Percentiles rank a stretch among this genome's conserved stretches.
Conservation (phyloP, 2,888 invertebrate genomes). For the Ectemnius lituratus region DNA sequence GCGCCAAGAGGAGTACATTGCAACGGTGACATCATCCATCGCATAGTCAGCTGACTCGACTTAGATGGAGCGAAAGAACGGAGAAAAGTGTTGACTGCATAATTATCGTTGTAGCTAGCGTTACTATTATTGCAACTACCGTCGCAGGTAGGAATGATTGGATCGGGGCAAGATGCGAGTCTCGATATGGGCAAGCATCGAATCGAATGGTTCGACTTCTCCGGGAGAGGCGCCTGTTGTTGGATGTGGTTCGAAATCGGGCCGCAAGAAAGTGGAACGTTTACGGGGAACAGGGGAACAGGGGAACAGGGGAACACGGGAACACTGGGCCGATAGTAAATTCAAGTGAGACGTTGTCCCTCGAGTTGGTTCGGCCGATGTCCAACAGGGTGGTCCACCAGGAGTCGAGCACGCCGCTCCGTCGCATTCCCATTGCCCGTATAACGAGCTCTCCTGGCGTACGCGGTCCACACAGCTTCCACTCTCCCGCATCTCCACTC, state of each 20-base stretch:
- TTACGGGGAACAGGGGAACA: constrained; percentile 54
- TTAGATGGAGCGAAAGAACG: constrained; percentile 77
- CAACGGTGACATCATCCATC: constrained; percentile 74
- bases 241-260: background rate
- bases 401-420: constrained; percentile 53
- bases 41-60: constrained; percentile 74
- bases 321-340: constrained; percentile 61
- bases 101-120: constrained; percentile 46
- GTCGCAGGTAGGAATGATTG: background rate
- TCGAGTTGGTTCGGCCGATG: constrained; percentile 57
- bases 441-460: constrained; percentile 66
- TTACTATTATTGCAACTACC: constrained; percentile 42
- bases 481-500: constrained; percentile 35
- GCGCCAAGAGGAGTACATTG: constrained; percentile 59
- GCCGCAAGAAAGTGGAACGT: constrained; percentile 61
- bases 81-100: constrained; percentile 60
- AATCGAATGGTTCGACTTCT: no score
- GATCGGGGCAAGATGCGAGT: no score
- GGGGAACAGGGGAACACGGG: constrained; percentile 57
- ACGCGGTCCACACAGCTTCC: constrained; percentile 10
- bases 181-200: no score
- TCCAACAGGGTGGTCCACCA: constrained; percentile 68
- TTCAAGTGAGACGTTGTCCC: constrained; percentile 69
- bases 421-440: constrained; percentile 68
- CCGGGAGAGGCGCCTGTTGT: no score